These are phyloP conservation scores for Odontocolon sp. DNA, from an alignment of 2,888 invertebrate species.

Conservation along the genomic window DNA sequence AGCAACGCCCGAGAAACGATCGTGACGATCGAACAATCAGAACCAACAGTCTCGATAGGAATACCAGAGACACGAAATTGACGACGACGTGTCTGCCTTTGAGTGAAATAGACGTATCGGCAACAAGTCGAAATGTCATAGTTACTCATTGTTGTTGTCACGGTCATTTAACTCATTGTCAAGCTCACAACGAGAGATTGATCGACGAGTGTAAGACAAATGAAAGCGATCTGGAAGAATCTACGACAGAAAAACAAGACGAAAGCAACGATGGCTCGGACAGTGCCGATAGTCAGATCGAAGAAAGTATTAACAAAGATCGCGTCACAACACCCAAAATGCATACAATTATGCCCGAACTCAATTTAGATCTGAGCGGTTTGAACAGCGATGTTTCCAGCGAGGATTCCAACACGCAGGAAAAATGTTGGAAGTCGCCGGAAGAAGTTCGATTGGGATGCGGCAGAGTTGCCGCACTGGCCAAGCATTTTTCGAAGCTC, in stretches of 20 bases:
- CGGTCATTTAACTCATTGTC: constrained; percentile 53
- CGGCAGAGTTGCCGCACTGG: constrained; percentile 87
- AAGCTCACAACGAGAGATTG: constrained; percentile 12
- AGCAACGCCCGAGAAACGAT: constrained; percentile 12
- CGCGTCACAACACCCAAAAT: constrained; percentile 57
- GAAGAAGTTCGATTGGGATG: constrained; percentile 86
- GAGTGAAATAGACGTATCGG: constrained; percentile 22
- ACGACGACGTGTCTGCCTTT: constrained; percentile 17
- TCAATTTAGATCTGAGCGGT: constrained; percentile 79
- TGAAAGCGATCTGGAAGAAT: background rate
- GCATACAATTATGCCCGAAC: constrained; percentile 72
- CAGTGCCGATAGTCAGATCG: constrained; percentile 49
- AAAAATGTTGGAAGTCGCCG: constrained; percentile 87
- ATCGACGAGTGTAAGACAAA: background rate
- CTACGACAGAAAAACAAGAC: constrained; percentile 21
- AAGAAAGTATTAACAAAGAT: constrained; percentile 14
- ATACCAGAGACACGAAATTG: constrained; percentile 22
- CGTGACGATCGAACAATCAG: constrained; percentile 32
- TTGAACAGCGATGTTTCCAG: constrained; percentile 73
- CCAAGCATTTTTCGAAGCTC: constrained; percentile 85
- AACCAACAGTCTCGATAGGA: constrained; percentile 54
- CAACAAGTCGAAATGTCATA: constrained; percentile 24
- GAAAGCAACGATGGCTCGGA: constrained; percentile 47
- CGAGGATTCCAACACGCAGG: constrained; percentile 69
- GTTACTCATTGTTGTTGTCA: constrained; percentile 54